Conservation (phyloP, 2,797 vertebrate species). For the Xiphophorus birchmanni region DNA sequence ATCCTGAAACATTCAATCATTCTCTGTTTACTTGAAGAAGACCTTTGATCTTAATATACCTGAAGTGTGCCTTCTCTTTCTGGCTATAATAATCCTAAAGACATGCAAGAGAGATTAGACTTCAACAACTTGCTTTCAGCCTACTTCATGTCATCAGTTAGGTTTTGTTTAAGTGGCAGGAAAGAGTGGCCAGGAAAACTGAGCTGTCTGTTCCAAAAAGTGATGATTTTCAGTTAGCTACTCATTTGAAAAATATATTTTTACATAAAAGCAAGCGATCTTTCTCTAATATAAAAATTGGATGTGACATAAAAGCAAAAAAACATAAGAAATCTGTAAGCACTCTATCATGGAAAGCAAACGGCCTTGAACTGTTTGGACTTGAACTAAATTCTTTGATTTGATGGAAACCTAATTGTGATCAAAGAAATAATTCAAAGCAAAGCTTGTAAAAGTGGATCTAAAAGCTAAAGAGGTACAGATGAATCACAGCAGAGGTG, state of each 20-base stretch:
- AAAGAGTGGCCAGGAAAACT: not conserved
- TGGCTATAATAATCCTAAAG: not conserved
- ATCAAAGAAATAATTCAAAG: not conserved
- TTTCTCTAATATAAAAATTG: not conserved
- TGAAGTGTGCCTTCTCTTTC: not conserved
- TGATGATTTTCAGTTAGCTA: not conserved
- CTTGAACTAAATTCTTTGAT: not conserved
- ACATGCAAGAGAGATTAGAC: not conserved
- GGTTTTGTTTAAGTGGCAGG: not conserved
- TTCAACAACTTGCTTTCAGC: not conserved
- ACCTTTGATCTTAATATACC: not conserved
- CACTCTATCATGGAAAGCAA: not conserved
- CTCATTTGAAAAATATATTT: not conserved
- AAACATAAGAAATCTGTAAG: not conserved
- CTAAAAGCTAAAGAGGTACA: not conserved
- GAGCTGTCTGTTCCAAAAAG: not conserved
- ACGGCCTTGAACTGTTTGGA: not conserved
- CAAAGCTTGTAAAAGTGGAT: not conserved
- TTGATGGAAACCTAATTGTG: not conserved
- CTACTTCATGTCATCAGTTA: not conserved
- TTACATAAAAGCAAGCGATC: not conserved
- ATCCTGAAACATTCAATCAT: not conserved
- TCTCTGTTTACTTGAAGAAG: not conserved
- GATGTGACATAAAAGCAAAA: not conserved
- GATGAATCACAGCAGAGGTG: slow-evolving; percentile 8